These are phyloP conservation scores for Drosophila nigricruria DNA, from an alignment of 2,888 invertebrate species.

Conservation along the genomic window DNA sequence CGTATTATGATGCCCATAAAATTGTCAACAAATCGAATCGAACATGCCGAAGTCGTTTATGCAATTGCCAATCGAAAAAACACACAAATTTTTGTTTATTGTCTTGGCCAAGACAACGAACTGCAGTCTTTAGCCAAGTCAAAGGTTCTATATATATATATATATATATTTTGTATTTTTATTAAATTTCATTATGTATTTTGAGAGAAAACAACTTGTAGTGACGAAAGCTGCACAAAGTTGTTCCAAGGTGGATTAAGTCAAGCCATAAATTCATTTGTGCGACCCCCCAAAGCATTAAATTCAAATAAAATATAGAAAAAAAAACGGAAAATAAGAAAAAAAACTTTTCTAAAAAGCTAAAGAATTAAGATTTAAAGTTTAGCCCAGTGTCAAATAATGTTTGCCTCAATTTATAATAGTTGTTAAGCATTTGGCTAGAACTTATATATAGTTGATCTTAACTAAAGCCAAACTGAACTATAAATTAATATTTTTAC, in stretches of 20 bases:
- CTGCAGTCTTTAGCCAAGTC: neutral
- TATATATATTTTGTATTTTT: neutral
- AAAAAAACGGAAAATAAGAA: neutral
- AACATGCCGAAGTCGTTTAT: slow-evolving; percentile 63
- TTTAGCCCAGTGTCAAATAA: slow-evolving; percentile 39
- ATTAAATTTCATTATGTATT: slow-evolving; percentile 7
- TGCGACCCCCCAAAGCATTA: slow-evolving; percentile 35
- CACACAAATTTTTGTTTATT: slow-evolving; percentile 41
- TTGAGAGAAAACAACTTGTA: slow-evolving; percentile 42
- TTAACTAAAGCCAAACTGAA: too few relatives aligned
- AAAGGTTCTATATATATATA: neutral
- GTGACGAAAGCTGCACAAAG: slow-evolving; percentile 44
- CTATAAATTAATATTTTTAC: neutral
- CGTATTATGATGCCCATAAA: slow-evolving; percentile 70
- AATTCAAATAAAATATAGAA: slow-evolving; percentile 53
- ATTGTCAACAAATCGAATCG: slow-evolving; percentile 45
- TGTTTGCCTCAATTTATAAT: slow-evolving; percentile 48
- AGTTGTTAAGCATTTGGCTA: neutral
- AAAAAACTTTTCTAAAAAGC: slow-evolving; percentile 3
- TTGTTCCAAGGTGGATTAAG: slow-evolving; percentile 75
- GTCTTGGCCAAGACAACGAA: slow-evolving; percentile 32
- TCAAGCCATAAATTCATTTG: slow-evolving; percentile 72
- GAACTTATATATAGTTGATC: slow-evolving; percentile 18
- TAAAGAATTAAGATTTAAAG: slow-evolving; percentile 24
- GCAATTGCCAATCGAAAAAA: slow-evolving; percentile 63